phyloP scores from a whole-genome alignment of 2,888 invertebrate genomes.

The Gymnosoma rotundatum region DNA sequence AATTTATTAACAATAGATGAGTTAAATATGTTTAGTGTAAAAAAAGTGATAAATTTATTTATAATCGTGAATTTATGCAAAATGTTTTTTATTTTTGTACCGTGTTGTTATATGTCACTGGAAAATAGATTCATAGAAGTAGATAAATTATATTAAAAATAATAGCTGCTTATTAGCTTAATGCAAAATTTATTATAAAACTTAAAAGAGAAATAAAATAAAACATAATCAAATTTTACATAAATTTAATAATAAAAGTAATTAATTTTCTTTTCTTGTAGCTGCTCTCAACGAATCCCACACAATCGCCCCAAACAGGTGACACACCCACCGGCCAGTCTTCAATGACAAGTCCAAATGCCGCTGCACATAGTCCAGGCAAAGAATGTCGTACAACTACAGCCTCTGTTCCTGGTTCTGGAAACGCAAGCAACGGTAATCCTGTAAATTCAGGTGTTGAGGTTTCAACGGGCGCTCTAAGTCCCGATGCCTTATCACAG shows the following conservation, averaged over 20 bases:
- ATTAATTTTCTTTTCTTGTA: constrained; percentile 63
- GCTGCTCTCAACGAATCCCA: constrained; percentile 75
- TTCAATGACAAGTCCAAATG: constrained; percentile 76
- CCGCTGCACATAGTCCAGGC: constrained; percentile 76
- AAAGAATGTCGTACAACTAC: constrained; percentile 83
- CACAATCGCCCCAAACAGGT: constrained; percentile 76
- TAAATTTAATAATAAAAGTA: too few relatives aligned
- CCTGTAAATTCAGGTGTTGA: constrained; percentile 85
- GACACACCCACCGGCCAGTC: constrained; percentile 72
- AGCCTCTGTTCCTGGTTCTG: constrained; percentile 81
- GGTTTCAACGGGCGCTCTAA: constrained; percentile 83
- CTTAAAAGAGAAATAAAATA: not conserved
- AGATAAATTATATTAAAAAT: constrained; percentile 19
- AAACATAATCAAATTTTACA: not conserved
- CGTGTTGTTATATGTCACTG: constrained; percentile 49
- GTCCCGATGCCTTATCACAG: constrained; percentile 82
- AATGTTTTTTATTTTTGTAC: constrained; percentile 39
- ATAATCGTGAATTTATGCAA: constrained; percentile 46
- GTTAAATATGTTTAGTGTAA: constrained; percentile 2
- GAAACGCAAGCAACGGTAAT: constrained; percentile 86
- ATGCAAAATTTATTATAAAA: constrained; percentile 16
- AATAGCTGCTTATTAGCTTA: constrained; percentile 18
- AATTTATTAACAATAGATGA: not conserved
- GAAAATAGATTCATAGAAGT: constrained; percentile 7
- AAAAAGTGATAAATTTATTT: constrained; percentile 48